Evolutionary conservation across 2,888 invertebrate genomes (phyloP), one percentile per base, ranked within the genome.

Genomic region (Proisotoma minuta): DNA sequence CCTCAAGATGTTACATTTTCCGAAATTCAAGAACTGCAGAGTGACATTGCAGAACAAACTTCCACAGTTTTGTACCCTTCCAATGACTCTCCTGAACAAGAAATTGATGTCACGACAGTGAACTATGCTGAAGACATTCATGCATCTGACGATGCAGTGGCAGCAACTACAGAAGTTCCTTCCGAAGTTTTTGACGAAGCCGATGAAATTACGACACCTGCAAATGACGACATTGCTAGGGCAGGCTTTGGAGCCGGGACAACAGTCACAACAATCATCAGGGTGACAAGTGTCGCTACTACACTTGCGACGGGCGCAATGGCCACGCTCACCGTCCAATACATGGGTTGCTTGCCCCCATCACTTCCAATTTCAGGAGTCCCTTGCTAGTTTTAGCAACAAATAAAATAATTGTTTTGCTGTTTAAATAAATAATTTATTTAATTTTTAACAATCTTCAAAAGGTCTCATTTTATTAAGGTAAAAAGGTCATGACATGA

Each of bases 321-420:
- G 47, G 56, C 60, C 1, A 68, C 68, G 1, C 22, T 73, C 10
- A 59, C 65, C 1, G 50, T 73, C 1, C 61, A 3, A n/a, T 73
- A 71, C 49, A 43, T 49, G 2, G 71, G 73, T 1, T 73, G 73
- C 47, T 54, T 58, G 8, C 71, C 73, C 1, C 57, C 58, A 2
- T 24, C 50, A 10, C 48, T 65, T 2, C 68, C 70, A 1, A 43
- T 65, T 10, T 40, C 60, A 12, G 66, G 63, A 5, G 2, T 51
- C 0, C 12, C 63, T 24, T 66, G 65, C 51, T 22, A 34, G 34
- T 34, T 10, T 15, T 34, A 34, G 8, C n/a, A n/a, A n/a, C n/a
- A n/a, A n/a, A n/a, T n/a, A n/a, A n/a, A n/a, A n/a, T n/a, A n/a
- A n/a, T n/a, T n/a, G n/a, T n/a, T n/a, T n/a, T n/a, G n/a, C n/a